A percentile compares a stretch with the other conserved stretches of the same genome.
Evolutionary conservation across 2,113 vertebrate species (phyloP).

Genomic region (Lepisosteus osseus): DNA sequence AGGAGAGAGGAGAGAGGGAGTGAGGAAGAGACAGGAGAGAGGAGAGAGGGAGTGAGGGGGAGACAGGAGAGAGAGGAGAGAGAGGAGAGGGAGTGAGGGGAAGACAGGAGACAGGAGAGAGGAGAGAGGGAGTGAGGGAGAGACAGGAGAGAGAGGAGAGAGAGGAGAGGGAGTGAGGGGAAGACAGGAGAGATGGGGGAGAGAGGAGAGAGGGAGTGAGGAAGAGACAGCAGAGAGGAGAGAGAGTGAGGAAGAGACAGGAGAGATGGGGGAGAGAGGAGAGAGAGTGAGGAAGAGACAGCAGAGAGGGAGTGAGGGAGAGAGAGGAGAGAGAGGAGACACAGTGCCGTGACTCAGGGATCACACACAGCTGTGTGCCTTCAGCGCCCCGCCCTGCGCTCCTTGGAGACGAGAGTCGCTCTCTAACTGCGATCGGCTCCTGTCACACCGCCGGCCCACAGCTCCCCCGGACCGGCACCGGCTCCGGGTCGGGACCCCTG

Average conservation of each 20-base stretch:
- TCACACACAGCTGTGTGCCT: background rate
- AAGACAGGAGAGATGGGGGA: background rate
- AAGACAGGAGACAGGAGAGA: slow-evolving; percentile 6
- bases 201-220: slow-evolving; percentile 27
- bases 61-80: too few species aligned
- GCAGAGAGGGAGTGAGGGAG: slow-evolving; percentile 3
- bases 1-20: too few species aligned
- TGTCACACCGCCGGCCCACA: background rate
- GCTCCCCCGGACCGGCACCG: background rate
- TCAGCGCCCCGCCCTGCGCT: too few species aligned
- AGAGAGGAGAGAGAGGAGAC: background rate
- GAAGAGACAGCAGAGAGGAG: slow-evolving; percentile 16
- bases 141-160: background rate
- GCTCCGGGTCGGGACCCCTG: too few species aligned
- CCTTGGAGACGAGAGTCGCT: too few species aligned
- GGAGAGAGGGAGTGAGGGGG: too few species aligned
- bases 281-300: slow-evolving; percentile 17
- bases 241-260: slow-evolving; percentile 35
- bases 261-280: background rate
- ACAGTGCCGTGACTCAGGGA: background rate
- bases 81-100: background rate
- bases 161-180: background rate
- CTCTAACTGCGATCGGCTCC: background rate
- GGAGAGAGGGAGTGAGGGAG: slow-evolving; percentile 25
- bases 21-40: too few species aligned